Conservation (phyloP, 2,888 invertebrate species). For the Orgyia antiqua region DNA sequence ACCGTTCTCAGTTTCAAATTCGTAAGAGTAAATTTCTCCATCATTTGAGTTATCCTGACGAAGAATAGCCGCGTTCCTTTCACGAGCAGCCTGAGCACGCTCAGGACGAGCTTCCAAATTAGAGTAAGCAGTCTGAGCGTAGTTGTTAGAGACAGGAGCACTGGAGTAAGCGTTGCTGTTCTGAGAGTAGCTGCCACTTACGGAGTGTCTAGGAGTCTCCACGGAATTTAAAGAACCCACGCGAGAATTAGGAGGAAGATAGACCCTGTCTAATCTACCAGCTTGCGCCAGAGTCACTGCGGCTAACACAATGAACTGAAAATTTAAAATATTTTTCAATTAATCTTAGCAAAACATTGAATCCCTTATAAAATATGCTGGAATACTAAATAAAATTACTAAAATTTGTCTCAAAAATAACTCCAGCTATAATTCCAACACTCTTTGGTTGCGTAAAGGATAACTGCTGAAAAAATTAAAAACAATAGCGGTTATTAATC, state of each 20-base stretch:
- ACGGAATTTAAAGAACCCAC: slow-evolving; percentile 17
- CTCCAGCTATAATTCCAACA: no score
- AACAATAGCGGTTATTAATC: no score
- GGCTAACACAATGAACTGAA: slow-evolving; percentile 53
- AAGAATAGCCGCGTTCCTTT: slow-evolving; percentile 61
- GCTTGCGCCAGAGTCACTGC: slow-evolving; percentile 43
- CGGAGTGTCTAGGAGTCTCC: slow-evolving; percentile 13
- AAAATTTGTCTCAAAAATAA: no score
- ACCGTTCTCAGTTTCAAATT: slow-evolving; percentile 66
- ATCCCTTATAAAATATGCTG: no score
- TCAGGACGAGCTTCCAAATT: slow-evolving; percentile 39
- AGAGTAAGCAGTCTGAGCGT: slow-evolving; percentile 36
- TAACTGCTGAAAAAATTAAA: no score
- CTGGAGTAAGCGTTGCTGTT: slow-evolving; percentile 11
- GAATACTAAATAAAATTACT: no score
- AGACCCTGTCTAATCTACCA: slow-evolving; percentile 55
- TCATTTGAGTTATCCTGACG: slow-evolving; percentile 57
- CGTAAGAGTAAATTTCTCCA: slow-evolving; percentile 57
- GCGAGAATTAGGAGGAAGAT: slow-evolving; percentile 52
- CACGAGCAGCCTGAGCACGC: slow-evolving; percentile 55
- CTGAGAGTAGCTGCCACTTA: slow-evolving; percentile 8
- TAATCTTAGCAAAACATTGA: no score
- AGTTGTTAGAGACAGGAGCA: slow-evolving; percentile 28
- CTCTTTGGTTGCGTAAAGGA: no score
- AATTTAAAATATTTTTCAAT: no score